Percentiles rank a stretch among this genome's conserved stretches.
Evolutionary conservation across 2,797 vertebrate species (phyloP).

Genomic region (Tauraco hartlaubi): DNA sequence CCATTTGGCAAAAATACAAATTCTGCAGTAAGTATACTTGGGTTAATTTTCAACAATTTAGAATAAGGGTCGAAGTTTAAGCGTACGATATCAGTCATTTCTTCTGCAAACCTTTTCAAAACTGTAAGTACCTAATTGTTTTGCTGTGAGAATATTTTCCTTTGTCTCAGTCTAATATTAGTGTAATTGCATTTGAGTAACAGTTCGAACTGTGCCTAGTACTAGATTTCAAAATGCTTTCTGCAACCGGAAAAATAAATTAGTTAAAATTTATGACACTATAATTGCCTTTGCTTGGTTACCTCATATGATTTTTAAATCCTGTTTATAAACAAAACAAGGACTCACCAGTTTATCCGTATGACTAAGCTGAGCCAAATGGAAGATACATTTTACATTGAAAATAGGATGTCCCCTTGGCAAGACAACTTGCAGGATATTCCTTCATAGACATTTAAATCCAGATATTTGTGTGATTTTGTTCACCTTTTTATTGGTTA

Average conservation of each 20-base stretch:
- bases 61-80: neutral
- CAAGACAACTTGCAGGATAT: neutral
- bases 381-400: neutral
- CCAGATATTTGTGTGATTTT: neutral
- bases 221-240: conserved; percentile 6
- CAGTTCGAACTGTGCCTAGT: neutral
- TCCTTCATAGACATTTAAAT: neutral
- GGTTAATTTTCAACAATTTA: conserved; percentile 58
- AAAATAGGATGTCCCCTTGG: neutral
- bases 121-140: conserved; percentile 33
- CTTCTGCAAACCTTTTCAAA: neutral
- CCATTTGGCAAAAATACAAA: neutral
- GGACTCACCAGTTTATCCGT: neutral
- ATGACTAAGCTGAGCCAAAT: neutral
- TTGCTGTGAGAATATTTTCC: neutral
- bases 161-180: neutral
- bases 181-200: conserved; percentile 3
- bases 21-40: neutral
- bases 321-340: neutral
- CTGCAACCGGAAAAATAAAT: neutral
- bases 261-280: neutral
- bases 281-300: neutral
- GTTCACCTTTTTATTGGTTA: neutral
- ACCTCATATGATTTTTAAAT: neutral
- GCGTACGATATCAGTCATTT: neutral